Evolutionary conservation across 2,888 invertebrate genomes (phyloP), one percentile per base, ranked within the genome.

Genomic region (Tanytarsus gracilentus): DNA sequence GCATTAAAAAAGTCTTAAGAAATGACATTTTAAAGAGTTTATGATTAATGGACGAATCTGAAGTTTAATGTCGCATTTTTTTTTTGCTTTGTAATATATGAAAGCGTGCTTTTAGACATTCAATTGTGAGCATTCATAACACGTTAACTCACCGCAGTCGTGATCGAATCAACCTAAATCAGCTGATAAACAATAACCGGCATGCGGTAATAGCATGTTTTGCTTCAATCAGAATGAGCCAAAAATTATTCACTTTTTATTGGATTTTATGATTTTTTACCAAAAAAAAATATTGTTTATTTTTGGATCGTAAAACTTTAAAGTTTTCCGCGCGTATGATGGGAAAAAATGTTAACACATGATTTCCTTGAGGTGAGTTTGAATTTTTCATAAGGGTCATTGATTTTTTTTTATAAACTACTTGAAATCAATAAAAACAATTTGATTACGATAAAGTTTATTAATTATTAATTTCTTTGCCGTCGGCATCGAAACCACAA

Each of bases 111-210:
- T 56, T 29, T 18, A 55, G 55, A 55, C 55, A 55, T 55, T 55
- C 55, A 44, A 56, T 56, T 26, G 56, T 56, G 44, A 55, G 33
- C 55, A 55, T 36, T 39, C 55, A 55, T 52, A 52, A 55, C 55
- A 55, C 55, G 55, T 56, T 56, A 26, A 56, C 29, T 56, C 56
- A 18, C 16, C 55, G 18, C 56, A 56, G 56, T 56, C 56, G 56
- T 56, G 56, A 56, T 56, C 44, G 44, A 56, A 56, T 56, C 56
- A 39, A 56, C 56, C 44, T 21, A 25, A 56, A 56, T 56, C 56
- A 56, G 56, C 56, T 56, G 56, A 56, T 56, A 56, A 56, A 56
- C 56, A 56, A 56, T 56, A 56, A 44, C 56, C 56, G 56, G 56
- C 56, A 44, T 56, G 56, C 56, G 39, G 44, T 56, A 56, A 56